Base-by-base conservation (phyloP, 2,113 vertebrate genomes). In the Elachura formosa region DNA sequence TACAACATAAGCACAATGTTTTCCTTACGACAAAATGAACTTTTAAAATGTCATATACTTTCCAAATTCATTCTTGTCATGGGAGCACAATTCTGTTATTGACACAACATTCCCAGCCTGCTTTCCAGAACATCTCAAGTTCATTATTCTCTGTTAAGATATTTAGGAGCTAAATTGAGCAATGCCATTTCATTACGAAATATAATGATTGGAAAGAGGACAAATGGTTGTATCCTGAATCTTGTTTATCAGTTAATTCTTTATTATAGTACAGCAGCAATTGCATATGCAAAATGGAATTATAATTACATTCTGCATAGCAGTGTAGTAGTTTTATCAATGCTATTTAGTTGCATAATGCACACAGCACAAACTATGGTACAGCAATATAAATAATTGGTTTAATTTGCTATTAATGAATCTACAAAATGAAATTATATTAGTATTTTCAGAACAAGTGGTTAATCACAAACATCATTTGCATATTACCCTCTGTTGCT, bases 161-260 rank as follows among this genome's bases (percentile, higher is more conserved):
- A 96, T 94, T 97, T 98, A 97, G 88, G 96, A 97, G 94, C 55
- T 88, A 88, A 95, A 97, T 97, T 92, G 83, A 98, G 90, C 72
- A 90, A 84, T 96, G 84, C 69, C 81, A 95, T 97, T 98, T 97
- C 87, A 91, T 98, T 96, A 97, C 5, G 4, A 94, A 92, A 84
- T 96, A 75, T 59, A 95, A 97, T 88, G 93, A 97, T 92, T 87
- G 85, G 84, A 92, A 94, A 94, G 93, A 96, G 91, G 90, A 89
- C 96, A 96, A 97, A 91, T 46, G 48, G 87, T 97, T 49, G 40
- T 87, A 93, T 94, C 89, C 92, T 79, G 91, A 96, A 95, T 95
- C 95, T 97, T 98, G 96, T 97, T 97, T 97, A 97, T 97, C 96
- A 97, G 94, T 97, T 98, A 97, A 97, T 94, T 93, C 93, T 95